Conservation (phyloP, 2,797 vertebrate genomes). For the Martes flavigula region DNA sequence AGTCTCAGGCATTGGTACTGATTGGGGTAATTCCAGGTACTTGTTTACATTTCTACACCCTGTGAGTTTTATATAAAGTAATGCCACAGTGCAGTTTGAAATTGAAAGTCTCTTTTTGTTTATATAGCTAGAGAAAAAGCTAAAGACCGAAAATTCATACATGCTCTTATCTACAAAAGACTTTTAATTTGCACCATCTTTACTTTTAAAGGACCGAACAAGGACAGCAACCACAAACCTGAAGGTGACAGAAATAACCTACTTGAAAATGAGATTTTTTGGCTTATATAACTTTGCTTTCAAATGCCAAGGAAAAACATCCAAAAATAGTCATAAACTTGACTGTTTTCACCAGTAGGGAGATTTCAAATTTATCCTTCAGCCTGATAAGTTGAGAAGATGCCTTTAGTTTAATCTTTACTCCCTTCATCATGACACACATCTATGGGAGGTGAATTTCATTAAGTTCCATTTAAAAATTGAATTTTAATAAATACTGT, state of each 20-base stretch:
- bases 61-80: neutral
- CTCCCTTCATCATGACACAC: neutral
- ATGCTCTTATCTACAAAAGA: neutral
- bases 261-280: neutral
- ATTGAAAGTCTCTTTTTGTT: conserved; percentile 8
- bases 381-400: neutral
- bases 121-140: neutral
- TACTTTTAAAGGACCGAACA: neutral
- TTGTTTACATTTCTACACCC: conserved; percentile 10
- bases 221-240: neutral
- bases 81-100: neutral
- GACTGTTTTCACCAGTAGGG: neutral
- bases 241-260: neutral
- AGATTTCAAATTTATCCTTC: conserved; percentile 10
- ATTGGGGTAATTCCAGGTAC: conserved; percentile 97
- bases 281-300: neutral
- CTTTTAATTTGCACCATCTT: conserved; percentile 14
- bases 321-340: neutral
- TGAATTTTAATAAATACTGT: conserved; percentile 2
- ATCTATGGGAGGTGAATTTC: conserved; percentile 57
- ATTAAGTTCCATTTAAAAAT: conserved; percentile 68
- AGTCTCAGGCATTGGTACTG: conserved; percentile 89
- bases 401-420: conserved; percentile 34
- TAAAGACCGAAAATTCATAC: neutral
- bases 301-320: neutral